Evolutionary conservation across 2,113 vertebrate genomes (phyloP).

Genomic region (Centrocercus urophasianus): DNA sequence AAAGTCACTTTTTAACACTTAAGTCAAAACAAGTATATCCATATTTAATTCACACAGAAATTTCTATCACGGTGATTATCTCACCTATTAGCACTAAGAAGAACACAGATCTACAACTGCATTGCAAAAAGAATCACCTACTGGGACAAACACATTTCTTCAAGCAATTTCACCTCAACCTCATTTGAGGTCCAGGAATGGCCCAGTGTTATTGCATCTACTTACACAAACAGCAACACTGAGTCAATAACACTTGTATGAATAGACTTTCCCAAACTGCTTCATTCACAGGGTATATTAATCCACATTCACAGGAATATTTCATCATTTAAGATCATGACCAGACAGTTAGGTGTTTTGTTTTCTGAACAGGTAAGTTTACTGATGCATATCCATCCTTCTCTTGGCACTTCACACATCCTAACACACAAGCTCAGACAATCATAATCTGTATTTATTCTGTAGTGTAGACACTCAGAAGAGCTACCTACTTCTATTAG

Average conservation of each 20-base stretch:
- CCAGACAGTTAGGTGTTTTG: neutral
- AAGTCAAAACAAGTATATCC: neutral
- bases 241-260: neutral
- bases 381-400: neutral
- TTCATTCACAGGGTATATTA: neutral
- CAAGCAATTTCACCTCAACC: neutral
- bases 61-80: neutral
- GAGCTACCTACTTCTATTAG: neutral
- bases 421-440: neutral
- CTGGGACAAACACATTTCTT: neutral
- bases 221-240: neutral
- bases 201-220: neutral
- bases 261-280: neutral
- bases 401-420: neutral
- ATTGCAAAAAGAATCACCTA: neutral
- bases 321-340: neutral
- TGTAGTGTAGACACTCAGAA: neutral
- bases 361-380: neutral
- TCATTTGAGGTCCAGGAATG: neutral
- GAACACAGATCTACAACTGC: neutral
- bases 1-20: neutral
- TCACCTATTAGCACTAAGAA: neutral
- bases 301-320: neutral
- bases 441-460: neutral
- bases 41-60: neutral